Conservation (phyloP, 2,888 invertebrate genomes). For the Caenorhabditis sinica region DNA sequence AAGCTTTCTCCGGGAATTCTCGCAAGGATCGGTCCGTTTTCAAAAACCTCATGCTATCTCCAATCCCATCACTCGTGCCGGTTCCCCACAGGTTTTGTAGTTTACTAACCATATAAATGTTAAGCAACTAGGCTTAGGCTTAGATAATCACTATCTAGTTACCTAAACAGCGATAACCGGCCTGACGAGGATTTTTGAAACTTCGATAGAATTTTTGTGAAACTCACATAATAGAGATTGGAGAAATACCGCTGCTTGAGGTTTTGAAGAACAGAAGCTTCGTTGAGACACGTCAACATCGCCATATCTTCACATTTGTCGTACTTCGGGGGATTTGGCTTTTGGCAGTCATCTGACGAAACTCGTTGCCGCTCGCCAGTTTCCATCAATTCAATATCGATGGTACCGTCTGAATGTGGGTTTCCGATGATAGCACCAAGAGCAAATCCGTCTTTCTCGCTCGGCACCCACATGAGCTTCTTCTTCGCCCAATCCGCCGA, state of each 20-base stretch:
- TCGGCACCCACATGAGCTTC: slow-evolving; percentile 98
- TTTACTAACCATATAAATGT: background rate
- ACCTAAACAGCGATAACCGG: slow-evolving; percentile 32
- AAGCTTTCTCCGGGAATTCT: slow-evolving; percentile 13
- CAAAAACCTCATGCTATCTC: background rate
- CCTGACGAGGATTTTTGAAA: slow-evolving; percentile 16
- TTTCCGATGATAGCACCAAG: slow-evolving; percentile 96
- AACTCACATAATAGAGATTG: slow-evolving; percentile 98
- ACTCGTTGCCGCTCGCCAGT: slow-evolving; percentile 89
- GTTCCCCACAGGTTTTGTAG: slow-evolving; percentile 9
- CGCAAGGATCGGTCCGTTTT: background rate
- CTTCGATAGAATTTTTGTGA: background rate
- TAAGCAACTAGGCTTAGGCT: slow-evolving; percentile 35
- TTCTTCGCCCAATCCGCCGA: slow-evolving; percentile 98
- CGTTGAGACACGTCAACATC: slow-evolving; percentile 98
- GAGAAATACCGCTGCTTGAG: slow-evolving; percentile 99
- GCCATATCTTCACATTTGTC: slow-evolving; percentile 99
- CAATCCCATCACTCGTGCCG: background rate
- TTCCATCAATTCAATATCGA: slow-evolving; percentile 93
- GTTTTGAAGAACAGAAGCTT: slow-evolving; percentile 99
- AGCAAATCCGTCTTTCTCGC: slow-evolving; percentile 91
- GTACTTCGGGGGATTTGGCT: slow-evolving; percentile 99
- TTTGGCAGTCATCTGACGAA: slow-evolving; percentile 82
- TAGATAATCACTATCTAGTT: slow-evolving; percentile 23
- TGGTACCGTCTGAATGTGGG: slow-evolving; percentile 91